Evolutionary conservation across 2,113 vertebrate species (phyloP).

Genomic region (Nesogale talazaci): DNA sequence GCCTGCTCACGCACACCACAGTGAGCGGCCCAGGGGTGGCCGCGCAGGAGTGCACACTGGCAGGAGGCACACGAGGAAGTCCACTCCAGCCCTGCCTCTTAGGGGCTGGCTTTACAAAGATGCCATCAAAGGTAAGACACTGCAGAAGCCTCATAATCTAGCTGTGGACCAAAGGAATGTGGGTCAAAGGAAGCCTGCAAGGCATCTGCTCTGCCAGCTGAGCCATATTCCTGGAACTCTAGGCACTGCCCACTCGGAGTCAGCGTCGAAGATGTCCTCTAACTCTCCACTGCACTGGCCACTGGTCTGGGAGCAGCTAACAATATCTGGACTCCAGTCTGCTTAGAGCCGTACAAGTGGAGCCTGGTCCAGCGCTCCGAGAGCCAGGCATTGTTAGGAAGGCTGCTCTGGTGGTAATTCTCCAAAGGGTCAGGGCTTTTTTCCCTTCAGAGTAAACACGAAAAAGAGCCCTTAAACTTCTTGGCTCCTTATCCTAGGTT

Average conservation of each 20-base stretch:
- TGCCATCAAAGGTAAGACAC: slow-evolving; percentile 33
- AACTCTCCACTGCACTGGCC: neutral
- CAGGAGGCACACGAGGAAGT: slow-evolving; percentile 74
- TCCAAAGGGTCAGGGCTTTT: neutral
- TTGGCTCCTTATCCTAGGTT: neutral
- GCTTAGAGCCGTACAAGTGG: neutral
- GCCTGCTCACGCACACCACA: slow-evolving; percentile 79
- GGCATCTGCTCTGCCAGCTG: neutral
- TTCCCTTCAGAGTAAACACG: neutral
- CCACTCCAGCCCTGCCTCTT: neutral
- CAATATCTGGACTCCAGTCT: neutral
- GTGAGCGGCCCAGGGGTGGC: slow-evolving; percentile 58
- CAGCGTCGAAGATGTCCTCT: neutral
- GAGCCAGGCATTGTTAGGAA: neutral
- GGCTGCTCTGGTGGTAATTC: neutral
- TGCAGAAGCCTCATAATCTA: neutral
- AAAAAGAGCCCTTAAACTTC: neutral
- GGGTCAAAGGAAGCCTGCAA: neutral
- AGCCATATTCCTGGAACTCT: neutral
- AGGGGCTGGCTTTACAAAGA: slow-evolving; percentile 8
- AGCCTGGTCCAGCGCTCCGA: neutral
- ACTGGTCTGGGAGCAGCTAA: neutral
- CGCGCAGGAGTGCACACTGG: slow-evolving; percentile 68
- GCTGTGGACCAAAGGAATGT: neutral
- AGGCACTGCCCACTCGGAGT: neutral